Evolutionary conservation across 1,140 invertebrate species (phyloP).

Genomic region (Macrobrachium nipponense): DNA sequence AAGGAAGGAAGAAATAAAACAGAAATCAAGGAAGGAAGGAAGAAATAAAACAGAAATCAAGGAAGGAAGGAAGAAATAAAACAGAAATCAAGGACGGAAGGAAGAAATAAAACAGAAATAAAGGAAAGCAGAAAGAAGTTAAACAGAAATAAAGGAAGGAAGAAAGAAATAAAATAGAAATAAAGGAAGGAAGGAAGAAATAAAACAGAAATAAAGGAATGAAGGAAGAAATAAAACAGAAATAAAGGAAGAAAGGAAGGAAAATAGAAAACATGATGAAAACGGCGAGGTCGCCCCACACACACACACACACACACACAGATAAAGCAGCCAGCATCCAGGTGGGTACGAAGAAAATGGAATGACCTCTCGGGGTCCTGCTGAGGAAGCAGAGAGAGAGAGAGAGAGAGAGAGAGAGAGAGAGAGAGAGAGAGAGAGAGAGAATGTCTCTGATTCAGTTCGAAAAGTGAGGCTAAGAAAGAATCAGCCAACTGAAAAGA

Average conservation of each 20-base stretch:
- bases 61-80: neutral
- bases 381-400: neutral
- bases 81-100: too few relatives aligned
- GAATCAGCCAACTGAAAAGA: neutral
- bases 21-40: neutral
- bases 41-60: too few relatives aligned
- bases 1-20: neutral
- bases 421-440: neutral
- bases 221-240: neutral
- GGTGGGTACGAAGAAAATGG: neutral
- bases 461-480: too few relatives aligned
- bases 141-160: neutral
- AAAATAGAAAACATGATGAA: neutral
- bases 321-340: neutral
- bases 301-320: too few relatives aligned
- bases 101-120: neutral
- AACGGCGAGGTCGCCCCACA: neutral
- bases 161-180: neutral
- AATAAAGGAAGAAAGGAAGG: too few relatives aligned
- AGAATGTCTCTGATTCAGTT: too few relatives aligned
- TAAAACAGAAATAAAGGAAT: neutral
- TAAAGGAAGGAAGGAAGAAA: too few relatives aligned
- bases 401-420: neutral
- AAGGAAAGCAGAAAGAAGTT: neutral
- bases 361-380: neutral